phyloP scores from a whole-genome alignment of 2,113 vertebrate species.

The Cyphomyrus discorhynchus region DNA sequence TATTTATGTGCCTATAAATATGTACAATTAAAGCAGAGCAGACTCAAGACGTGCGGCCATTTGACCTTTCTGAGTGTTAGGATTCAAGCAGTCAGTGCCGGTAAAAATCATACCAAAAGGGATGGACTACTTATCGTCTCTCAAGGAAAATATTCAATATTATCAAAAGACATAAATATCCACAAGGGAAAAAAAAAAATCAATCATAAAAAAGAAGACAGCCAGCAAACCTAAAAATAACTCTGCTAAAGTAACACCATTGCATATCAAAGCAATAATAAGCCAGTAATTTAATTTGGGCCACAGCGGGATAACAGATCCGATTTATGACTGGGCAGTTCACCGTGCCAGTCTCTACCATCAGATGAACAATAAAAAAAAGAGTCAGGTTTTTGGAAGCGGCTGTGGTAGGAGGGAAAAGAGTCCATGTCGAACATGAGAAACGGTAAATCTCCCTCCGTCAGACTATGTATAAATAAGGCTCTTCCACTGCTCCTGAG shows the following conservation, averaged over 20 bases:
- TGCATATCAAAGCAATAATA: not conserved
- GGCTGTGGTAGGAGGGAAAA: not conserved
- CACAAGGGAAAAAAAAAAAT: not conserved
- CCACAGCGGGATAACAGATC: not conserved
- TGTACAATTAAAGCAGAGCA: not conserved
- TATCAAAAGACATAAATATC: not conserved
- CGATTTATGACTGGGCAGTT: not conserved
- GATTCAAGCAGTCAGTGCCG: not conserved
- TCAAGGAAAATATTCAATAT: not conserved
- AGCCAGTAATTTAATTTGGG: not conserved
- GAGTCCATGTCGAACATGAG: not conserved
- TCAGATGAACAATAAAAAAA: not conserved
- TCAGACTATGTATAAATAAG: conserved; percentile 22
- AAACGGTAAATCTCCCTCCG: not conserved
- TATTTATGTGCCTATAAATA: not conserved
- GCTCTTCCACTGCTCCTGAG: conserved; percentile 20
- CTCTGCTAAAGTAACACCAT: not conserved
- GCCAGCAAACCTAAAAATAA: not conserved
- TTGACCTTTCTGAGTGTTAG: not conserved
- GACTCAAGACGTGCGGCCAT: not conserved
- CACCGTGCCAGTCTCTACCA: not conserved
- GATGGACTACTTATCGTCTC: not conserved
- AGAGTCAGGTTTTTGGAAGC: not conserved
- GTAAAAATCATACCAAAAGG: not conserved
- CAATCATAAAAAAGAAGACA: not conserved